Evolutionary conservation across 2,113 vertebrate species (phyloP).

Genomic region (Bungarus multicinctus): DNA sequence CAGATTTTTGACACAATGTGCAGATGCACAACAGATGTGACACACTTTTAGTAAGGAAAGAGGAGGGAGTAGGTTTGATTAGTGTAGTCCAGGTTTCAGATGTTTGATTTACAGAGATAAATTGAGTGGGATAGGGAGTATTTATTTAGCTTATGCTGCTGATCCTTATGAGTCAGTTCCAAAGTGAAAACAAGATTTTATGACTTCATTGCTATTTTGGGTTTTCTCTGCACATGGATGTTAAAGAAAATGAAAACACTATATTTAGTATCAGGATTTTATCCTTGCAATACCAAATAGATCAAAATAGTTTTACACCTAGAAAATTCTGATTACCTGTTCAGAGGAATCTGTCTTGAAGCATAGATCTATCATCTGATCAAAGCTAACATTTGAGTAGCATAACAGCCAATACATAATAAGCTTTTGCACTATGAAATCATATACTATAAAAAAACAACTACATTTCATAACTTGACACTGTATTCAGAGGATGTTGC

Average conservation of each 20-base stretch:
- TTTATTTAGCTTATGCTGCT: neutral
- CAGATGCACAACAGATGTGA: neutral
- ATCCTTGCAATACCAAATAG: neutral
- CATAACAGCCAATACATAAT: neutral
- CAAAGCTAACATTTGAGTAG: neutral
- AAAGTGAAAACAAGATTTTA: neutral
- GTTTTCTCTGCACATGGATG: neutral
- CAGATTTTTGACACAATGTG: neutral
- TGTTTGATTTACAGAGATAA: neutral
- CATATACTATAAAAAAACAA: no score
- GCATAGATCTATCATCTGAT: neutral
- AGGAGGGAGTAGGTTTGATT: neutral
- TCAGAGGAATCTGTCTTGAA: neutral
- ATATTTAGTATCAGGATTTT: neutral
- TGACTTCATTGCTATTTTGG: neutral
- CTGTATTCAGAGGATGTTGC: neutral
- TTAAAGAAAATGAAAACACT: neutral
- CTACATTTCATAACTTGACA: neutral
- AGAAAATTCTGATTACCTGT: neutral
- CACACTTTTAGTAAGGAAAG: neutral
- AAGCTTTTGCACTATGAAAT: neutral
- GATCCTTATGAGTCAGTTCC: neutral
- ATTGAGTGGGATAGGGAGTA: neutral
- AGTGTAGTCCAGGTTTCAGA: neutral
- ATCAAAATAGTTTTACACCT: neutral